A percentile compares a stretch with the other conserved stretches of the same genome.
These are phyloP conservation scores for Tribolium freemani DNA, from an alignment of 2,888 invertebrate species.

Conservation along the genomic window DNA sequence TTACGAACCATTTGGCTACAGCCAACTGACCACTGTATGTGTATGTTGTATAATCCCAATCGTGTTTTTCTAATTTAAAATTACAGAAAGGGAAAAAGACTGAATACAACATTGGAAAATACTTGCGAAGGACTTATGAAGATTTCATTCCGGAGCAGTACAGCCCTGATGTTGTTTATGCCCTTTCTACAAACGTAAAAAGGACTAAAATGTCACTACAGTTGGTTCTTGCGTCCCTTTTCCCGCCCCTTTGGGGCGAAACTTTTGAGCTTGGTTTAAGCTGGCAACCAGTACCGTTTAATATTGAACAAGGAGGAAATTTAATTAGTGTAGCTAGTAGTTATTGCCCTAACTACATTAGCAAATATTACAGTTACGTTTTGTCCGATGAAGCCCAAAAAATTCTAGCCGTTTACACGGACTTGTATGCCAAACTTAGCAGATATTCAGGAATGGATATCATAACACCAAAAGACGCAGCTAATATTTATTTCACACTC, in stretches of 20 bases:
- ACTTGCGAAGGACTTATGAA: neutral
- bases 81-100: conserved; percentile 22
- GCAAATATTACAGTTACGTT: neutral
- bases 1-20: conserved; percentile 10
- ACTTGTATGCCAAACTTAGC: neutral
- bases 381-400: conserved; percentile 2
- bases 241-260: conserved; percentile 1
- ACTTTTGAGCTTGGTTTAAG: neutral
- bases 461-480: neutral
- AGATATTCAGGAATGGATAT: neutral
- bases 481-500: conserved; percentile 7
- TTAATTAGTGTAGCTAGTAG: neutral
- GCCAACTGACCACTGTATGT: conserved; percentile 20
- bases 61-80: neutral
- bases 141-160: conserved; percentile 8
- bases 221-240: conserved; percentile 5
- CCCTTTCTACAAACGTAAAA: conserved; percentile 10
- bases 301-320: neutral
- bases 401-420: neutral
- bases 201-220: conserved; percentile 24
- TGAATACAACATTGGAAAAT: conserved; percentile 10
- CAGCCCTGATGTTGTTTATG: conserved; percentile 8
- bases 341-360: conserved; percentile 5
- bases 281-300: conserved; percentile 20
- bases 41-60: neutral